Evolutionary conservation across 1,140 invertebrate genomes (phyloP).

Genomic region (Drosophila pectinifera): DNA sequence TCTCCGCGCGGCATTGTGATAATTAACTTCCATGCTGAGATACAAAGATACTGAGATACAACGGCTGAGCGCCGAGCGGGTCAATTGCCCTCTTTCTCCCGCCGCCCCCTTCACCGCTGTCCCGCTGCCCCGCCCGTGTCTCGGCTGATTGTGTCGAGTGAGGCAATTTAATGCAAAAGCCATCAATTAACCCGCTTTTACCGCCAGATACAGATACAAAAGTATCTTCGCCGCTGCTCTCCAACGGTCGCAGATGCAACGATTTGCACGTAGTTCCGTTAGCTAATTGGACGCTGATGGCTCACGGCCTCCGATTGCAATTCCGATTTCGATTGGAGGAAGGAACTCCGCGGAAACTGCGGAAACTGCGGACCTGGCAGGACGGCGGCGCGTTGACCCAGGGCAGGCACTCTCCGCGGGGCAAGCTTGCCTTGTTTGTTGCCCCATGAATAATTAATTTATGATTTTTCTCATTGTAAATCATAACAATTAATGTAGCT

Average conservation of each 20-base stretch:
- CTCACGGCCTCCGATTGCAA: conserved; percentile 26
- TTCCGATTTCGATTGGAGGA: conserved; percentile 32
- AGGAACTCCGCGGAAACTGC: conserved; percentile 49
- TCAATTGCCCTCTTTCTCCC: conserved; percentile 30
- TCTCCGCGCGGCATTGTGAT: conserved; percentile 66
- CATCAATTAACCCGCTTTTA: conserved; percentile 82
- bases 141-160: conserved; percentile 66
- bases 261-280: conserved; percentile 83
- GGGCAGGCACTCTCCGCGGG: conserved; percentile 17
- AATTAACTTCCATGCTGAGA: conserved; percentile 77
- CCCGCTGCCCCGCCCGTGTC: conserved; percentile 17
- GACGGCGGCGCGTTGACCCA: conserved; percentile 44
- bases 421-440: conserved; percentile 29
- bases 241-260: conserved; percentile 55
- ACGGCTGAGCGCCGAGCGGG: conserved; percentile 24
- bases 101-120: neutral
- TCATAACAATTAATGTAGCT: conserved; percentile 79
- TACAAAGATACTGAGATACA: conserved; percentile 47
- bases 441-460: conserved; percentile 77
- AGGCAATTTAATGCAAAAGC: conserved; percentile 83
- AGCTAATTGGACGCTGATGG: conserved; percentile 73
- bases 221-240: conserved; percentile 40
- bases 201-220: conserved; percentile 45
- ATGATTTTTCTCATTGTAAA: conserved; percentile 81
- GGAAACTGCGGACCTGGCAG: no score